Evolutionary conservation across 2,113 vertebrate genomes (phyloP), one percentile per base, ranked within the genome.

Genomic region (Reinhardtius hippoglossoides): DNA sequence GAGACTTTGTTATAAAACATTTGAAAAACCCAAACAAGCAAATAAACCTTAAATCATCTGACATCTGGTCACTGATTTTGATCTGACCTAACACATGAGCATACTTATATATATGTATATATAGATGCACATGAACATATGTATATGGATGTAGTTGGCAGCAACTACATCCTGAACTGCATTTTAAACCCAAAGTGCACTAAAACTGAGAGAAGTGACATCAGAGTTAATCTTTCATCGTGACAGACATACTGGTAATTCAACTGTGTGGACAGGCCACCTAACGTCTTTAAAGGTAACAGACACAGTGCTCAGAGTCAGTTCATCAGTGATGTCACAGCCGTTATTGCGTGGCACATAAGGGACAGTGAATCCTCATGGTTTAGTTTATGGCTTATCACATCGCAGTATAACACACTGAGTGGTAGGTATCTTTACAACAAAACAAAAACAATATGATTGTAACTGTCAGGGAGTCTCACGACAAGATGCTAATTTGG

Each of bases 361-460:
- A 73, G 66, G 57, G 71, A 86, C 23, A 66, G 21, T 63, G 65
- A n/a, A 83, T 76, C 65, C 71, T 85, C 61, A 54, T 31, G 26
- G 46, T 74, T 86, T 31, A n/a, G 10, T 16, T 87, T 91, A 93
- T 91, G 91, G 90, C 91, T 93, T 93, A 78, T 91, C 66, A 61
- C 85, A 81, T 71, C 71, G 73, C 82, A 67, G 69, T 65, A 72
- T 67, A 42, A 59, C 20, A 58, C 42, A 83, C 0, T 70, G 69
- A 66, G 23, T 55, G 62, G 40, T 57, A 59, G 59, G 68, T 42
- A 67, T 78, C 54, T 68, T 68, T 48, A 86, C 59, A 75, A 44
- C 23, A 55, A 68, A 60, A 85, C 23, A 55, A 68, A 60, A 85
- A 54, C 67, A 48, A 85, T n/a, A 55, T 27, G 27, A 56, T 56